Evolutionary conservation across 2,113 vertebrate species (phyloP).

Genomic region (Halichoerus grypus): DNA sequence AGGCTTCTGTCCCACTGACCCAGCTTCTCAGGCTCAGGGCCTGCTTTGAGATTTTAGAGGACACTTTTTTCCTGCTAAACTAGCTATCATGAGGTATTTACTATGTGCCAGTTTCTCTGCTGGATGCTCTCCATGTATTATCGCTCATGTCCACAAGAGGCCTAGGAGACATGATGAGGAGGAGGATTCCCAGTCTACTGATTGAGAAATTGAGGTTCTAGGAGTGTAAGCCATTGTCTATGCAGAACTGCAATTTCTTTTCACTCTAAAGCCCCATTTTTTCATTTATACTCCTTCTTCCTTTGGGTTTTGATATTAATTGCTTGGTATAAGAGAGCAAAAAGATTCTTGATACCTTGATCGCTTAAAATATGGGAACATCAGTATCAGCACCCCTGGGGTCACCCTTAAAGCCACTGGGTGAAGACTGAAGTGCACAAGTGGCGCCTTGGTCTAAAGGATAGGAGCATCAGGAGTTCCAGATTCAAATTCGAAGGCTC

Average conservation of each 20-base stretch:
- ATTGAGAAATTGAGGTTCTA: neutral
- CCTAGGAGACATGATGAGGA: neutral
- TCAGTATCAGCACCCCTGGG: neutral
- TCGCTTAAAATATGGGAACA: neutral
- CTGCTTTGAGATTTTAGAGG: neutral
- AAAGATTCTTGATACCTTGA: neutral
- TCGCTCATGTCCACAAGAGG: neutral
- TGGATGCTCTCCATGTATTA: neutral
- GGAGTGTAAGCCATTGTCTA: neutral
- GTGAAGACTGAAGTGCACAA: neutral
- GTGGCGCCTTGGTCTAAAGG: neutral
- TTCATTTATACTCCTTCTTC: neutral
- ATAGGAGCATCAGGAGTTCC: neutral
- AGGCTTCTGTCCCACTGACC: neutral
- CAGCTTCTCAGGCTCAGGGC: neutral
- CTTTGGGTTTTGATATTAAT: slow-evolving; percentile 44
- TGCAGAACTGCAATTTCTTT: neutral
- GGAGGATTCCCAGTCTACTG: neutral
- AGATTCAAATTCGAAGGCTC: neutral
- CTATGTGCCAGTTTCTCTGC: neutral
- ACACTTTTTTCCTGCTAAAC: neutral
- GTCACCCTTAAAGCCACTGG: neutral
- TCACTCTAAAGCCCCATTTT: neutral
- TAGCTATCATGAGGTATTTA: neutral
- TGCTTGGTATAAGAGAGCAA: neutral